Conservation (phyloP, 2,797 vertebrate genomes). For the Odontamblyopus lacepedii region DNA sequence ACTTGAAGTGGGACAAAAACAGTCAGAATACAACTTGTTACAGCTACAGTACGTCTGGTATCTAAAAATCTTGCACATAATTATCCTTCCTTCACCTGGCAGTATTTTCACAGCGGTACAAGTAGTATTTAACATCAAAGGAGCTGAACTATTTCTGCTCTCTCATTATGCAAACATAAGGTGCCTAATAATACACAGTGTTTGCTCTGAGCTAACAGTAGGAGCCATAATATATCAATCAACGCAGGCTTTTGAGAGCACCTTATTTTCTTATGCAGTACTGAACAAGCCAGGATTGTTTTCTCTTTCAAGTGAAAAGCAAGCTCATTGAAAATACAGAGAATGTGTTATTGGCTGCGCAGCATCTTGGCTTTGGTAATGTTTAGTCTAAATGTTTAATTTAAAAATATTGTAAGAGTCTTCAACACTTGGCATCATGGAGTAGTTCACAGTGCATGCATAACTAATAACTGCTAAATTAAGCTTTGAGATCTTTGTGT, state of each 20-base stretch:
- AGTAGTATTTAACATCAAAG: slow-evolving; percentile 12
- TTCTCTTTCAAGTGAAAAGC: slow-evolving; percentile 13
- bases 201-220: slow-evolving; percentile 38
- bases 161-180: slow-evolving; percentile 18
- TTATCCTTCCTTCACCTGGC: slow-evolving; percentile 2
- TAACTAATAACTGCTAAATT: background rate
- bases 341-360: background rate
- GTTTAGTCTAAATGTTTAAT: slow-evolving; percentile 9
- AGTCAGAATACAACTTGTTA: background rate
- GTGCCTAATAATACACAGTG: slow-evolving; percentile 18
- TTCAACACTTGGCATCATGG: background rate
- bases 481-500: background rate
- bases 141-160: slow-evolving; percentile 16
- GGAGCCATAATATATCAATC: slow-evolving; percentile 37
- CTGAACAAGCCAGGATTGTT: slow-evolving; percentile 17
- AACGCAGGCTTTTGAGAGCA: slow-evolving; percentile 17
- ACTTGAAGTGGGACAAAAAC: background rate
- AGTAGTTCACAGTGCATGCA: background rate
- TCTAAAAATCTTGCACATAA: slow-evolving; percentile 1
- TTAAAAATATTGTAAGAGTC: background rate
- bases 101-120: slow-evolving; percentile 3
- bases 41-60: background rate
- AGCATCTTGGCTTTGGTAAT: slow-evolving; percentile 2
- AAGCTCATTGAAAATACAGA: slow-evolving; percentile 26
- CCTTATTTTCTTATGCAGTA: slow-evolving; percentile 25